Percentiles rank a stretch among this genome's conserved stretches.
These are phyloP conservation scores for Galeopterus variegatus DNA, from an alignment of 2,113 vertebrate genomes.

Conservation along the genomic window DNA sequence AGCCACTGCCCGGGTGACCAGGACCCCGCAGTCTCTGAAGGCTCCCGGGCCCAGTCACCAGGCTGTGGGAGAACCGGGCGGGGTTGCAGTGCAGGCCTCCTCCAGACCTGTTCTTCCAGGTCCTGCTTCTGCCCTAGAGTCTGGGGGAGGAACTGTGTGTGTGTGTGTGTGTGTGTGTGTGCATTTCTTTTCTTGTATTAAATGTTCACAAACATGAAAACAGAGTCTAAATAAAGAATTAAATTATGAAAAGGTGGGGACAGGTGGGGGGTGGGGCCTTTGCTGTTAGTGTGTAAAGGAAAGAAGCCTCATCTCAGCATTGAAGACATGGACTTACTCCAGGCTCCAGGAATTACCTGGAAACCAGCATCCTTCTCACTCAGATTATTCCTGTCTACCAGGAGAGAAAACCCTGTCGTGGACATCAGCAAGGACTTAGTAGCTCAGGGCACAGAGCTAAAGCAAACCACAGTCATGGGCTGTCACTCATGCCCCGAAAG, in stretches of 20 bases:
- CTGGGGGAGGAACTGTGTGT: neutral
- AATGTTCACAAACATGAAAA: neutral
- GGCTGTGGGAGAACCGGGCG: neutral
- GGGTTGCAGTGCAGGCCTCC: neutral
- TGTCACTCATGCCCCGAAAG: no score
- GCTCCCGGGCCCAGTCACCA: neutral
- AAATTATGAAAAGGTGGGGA: no score
- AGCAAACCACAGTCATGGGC: fast-evolving
- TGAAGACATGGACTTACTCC: no score
- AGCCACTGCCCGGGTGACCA: neutral
- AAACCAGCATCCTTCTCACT: neutral
- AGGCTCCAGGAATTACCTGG: neutral
- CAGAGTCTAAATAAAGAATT: neutral
- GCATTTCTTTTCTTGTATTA: neutral
- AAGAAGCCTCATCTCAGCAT: fast-evolving
- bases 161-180: fast-evolving
- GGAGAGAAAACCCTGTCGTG: neutral
- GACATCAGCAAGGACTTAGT: no score
- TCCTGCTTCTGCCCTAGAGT: neutral
- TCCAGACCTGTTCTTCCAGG: neutral
- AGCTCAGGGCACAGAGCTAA: no score
- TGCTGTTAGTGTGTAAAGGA: neutral
- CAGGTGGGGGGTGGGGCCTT: no score
- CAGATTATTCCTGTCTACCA: fast-evolving
- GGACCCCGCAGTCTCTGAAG: neutral